A percentile compares a stretch with the other conserved stretches of the same genome.
These are phyloP conservation scores for Atopsyche davidsoni DNA, from an alignment of 1,140 invertebrate species.

Conservation along the genomic window DNA sequence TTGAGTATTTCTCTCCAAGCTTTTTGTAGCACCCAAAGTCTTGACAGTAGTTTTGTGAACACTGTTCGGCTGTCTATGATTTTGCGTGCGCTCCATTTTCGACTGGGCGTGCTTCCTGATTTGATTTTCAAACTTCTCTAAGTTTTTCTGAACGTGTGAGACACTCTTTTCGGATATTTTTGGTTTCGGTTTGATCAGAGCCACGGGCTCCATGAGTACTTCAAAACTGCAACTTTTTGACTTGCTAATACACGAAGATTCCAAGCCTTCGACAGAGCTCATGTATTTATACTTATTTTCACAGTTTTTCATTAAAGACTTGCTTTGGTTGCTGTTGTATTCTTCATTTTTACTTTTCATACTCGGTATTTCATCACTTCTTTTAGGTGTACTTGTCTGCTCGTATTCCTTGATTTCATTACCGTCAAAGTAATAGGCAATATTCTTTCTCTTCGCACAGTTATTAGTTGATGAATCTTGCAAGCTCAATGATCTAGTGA, in stretches of 20 bases:
- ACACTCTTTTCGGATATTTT: conserved; percentile 41
- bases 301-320: conserved; percentile 43
- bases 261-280: conserved; percentile 43
- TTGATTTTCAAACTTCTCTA: conserved; percentile 49
- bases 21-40: conserved; percentile 44
- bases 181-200: conserved; percentile 37
- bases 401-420: conserved; percentile 36
- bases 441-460: conserved; percentile 39
- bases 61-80: conserved; percentile 45
- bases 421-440: conserved; percentile 53
- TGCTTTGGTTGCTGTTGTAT: conserved; percentile 48
- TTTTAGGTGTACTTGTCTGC: conserved; percentile 36
- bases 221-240: conserved; percentile 49
- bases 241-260: conserved; percentile 40
- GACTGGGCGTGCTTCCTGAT: conserved; percentile 45
- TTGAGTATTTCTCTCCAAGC: conserved; percentile 49
- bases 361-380: conserved; percentile 49
- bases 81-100: conserved; percentile 47
- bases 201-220: conserved; percentile 45
- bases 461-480: conserved; percentile 42
- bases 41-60: conserved; percentile 32
- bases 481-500: conserved; percentile 45
- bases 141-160: conserved; percentile 48
- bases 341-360: conserved; percentile 46
- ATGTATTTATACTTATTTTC: conserved; percentile 44